These are phyloP conservation scores for Dicaeum eximium DNA, from an alignment of 2,113 vertebrate species.

Conservation along the genomic window DNA sequence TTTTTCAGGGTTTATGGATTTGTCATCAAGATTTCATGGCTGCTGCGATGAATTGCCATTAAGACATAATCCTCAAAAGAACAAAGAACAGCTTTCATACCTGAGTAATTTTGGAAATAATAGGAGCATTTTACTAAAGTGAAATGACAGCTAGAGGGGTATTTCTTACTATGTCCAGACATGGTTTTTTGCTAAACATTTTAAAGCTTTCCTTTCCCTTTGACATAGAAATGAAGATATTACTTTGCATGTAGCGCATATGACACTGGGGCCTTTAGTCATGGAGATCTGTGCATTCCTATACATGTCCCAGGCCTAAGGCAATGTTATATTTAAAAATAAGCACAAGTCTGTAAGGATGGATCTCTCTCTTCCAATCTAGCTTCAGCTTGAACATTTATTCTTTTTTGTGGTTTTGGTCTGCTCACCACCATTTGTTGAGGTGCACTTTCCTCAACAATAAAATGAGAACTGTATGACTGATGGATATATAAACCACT, in stretches of 20 bases:
- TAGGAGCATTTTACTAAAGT: background rate
- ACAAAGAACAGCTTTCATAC: background rate
- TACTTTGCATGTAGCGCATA: background rate
- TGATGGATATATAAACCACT: background rate
- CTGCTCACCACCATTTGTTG: background rate
- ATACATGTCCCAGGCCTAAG: background rate
- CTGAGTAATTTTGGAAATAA: background rate
- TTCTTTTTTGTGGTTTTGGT: background rate
- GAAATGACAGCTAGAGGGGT: background rate
- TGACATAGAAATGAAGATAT: background rate
- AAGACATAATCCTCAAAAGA: conserved; percentile 17
- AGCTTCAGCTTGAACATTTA: background rate
- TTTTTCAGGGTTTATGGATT: conserved; percentile 17
- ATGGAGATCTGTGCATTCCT: fast-evolving
- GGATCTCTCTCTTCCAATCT: background rate
- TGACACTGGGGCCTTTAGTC: background rate
- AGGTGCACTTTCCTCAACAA: background rate
- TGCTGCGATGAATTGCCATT: conserved; percentile 20
- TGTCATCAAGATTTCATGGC: conserved; percentile 47
- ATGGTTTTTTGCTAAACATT: background rate
- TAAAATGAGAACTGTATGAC: background rate
- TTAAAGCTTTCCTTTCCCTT: background rate
- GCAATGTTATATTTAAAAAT: background rate
- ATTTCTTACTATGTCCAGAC: background rate
- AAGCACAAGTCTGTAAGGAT: background rate